Conservation (phyloP, 2,888 invertebrate species). For the Macaria notata region DNA sequence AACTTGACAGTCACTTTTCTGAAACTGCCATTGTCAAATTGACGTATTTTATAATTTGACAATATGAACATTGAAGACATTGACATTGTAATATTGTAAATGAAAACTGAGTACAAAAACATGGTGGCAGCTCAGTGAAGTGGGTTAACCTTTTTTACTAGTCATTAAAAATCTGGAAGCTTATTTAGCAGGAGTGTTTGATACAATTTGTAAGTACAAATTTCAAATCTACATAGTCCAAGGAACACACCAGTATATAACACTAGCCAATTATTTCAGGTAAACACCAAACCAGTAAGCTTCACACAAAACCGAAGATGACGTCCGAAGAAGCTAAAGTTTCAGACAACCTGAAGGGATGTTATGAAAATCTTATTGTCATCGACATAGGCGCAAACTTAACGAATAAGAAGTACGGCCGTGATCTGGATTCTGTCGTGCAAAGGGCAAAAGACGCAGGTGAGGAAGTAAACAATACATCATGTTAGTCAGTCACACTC, state of each 20-base stretch:
- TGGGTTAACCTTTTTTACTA: conserved; percentile 67
- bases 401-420: conserved; percentile 95
- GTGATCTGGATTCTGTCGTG: conserved; percentile 95
- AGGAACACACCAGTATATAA: conserved; percentile 20
- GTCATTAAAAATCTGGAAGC: conserved; percentile 70
- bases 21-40: too few relatives aligned
- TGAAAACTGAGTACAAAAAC: conserved; percentile 51
- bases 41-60: too few relatives aligned
- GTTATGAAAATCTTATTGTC: conserved; percentile 95
- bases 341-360: conserved; percentile 86
- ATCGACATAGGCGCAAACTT: conserved; percentile 96
- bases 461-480: conserved; percentile 50
- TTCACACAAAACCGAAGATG: conserved; percentile 72
- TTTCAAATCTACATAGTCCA: conserved; percentile 5
- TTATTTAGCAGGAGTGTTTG: conserved; percentile 80
- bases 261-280: conserved; percentile 48
- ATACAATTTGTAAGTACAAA: conserved; percentile 73
- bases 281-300: conserved; percentile 79
- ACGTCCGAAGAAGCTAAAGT: conserved; percentile 78
- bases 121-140: conserved; percentile 78
- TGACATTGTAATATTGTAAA: neutral
- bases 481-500: conserved; percentile 6
- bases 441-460: conserved; percentile 96
- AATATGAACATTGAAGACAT: too few relatives aligned
- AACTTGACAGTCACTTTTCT: too few relatives aligned